Base-by-base conservation (phyloP, 2,888 invertebrate species). In the Caenorhabditis becei region DNA sequence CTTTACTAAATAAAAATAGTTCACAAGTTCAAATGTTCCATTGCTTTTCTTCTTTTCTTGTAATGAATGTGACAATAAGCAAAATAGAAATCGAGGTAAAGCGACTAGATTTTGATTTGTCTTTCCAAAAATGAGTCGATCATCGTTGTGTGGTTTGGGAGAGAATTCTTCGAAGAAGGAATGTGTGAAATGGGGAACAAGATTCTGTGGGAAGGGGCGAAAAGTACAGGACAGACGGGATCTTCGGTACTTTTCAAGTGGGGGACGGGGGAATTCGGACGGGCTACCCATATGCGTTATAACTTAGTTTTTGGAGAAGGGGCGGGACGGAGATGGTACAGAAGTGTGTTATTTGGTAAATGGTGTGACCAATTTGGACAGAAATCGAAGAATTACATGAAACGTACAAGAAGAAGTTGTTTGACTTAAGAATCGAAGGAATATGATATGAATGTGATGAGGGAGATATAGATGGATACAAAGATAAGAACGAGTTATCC, bases 241-340 rank as follows among this genome's bases (percentile, higher is more conserved):
- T 54, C 71, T 35, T 54, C 71, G 71, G 62, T 71, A 62, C 71
- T 62, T 71, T 41, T 70, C 69, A 61, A 59, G 11, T 16, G 63
- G 63, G 44, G 41, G 47, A 71, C 71, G 41, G 56, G 51, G 63
- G 58, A 56, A 51, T 35, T 49, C 41, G 41, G 14, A 35, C 11
- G 47, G n/a, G 59, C 66, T 66, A 66, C 75, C 75, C 66, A 75
- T 74, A 74, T 54, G 32, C 54, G 54, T 51, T 74, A 74, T 66
- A 74, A 74, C 47, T 74, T 74, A 74, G 66, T 26, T 24, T 35
- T 65, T 18, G 26, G 28, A 26, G 49, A 24, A 18, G 26, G 10
- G n/a, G 28, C 23, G 11, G 26, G 14, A 20, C 44, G 26, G 32
- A 56, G 24, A 63, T 51, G 47, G 49, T 74, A 66, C 74, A 65